Evolutionary conservation across 2,888 invertebrate species (phyloP).

Genomic region (Hirtodrosophila trivittata): DNA sequence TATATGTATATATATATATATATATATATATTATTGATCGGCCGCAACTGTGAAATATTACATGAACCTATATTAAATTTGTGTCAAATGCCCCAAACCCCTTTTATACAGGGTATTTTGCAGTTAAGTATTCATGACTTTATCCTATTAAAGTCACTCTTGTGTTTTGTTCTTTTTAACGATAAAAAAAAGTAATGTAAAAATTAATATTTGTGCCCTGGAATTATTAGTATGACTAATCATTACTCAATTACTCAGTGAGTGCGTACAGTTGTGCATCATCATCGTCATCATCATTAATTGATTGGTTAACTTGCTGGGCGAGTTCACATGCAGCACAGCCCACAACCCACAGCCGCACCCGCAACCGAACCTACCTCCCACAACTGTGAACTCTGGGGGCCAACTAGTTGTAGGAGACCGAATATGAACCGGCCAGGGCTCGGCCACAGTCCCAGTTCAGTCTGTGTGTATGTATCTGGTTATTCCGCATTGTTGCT

Average conservation of each 20-base stretch:
- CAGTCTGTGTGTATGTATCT: conserved; percentile 30
- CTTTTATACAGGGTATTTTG: too few species aligned
- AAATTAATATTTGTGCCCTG: too few species aligned
- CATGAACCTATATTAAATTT: too few species aligned
- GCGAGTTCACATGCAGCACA: conserved; percentile 14
- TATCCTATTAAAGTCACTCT: too few species aligned
- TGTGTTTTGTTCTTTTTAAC: too few species aligned
- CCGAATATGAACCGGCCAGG: not conserved
- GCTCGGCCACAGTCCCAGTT: conserved; percentile 6
- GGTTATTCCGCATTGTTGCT: conserved; percentile 52
- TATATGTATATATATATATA: too few species aligned
- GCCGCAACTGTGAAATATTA: too few species aligned
- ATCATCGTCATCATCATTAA: conserved; percentile 6
- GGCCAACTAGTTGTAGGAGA: too few species aligned
- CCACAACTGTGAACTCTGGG: not conserved
- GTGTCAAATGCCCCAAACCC: too few species aligned
- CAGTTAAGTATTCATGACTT: too few species aligned
- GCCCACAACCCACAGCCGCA: not conserved
- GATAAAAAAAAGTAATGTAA: too few species aligned
- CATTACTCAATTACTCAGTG: not conserved
- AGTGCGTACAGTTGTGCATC: conserved; percentile 7
- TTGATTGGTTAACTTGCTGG: not conserved
- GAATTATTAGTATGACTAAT: not conserved
- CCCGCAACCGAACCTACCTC: not conserved
- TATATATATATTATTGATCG: too few species aligned